phyloP scores from a whole-genome alignment of 2,888 invertebrate species.

The Cerceris rybyensis region DNA sequence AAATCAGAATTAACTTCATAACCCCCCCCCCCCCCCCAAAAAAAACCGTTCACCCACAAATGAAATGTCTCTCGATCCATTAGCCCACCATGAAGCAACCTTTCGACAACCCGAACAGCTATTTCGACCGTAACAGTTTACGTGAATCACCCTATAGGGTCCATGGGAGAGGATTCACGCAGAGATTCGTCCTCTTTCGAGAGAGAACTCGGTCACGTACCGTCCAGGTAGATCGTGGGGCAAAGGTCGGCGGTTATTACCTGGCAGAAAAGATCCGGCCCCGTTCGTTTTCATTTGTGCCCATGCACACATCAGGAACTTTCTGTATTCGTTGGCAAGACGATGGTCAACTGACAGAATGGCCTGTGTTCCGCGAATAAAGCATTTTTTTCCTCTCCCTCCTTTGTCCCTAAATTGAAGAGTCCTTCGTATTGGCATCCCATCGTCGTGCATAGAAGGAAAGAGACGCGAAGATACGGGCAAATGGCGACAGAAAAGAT shows the following conservation, averaged over 20 bases:
- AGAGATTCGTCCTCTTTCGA: conserved; percentile 37
- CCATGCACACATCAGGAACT: conserved; percentile 8
- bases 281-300: conserved; percentile 49
- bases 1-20: too few species aligned
- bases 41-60: too few species aligned
- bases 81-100: not conserved
- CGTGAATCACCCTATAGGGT: not conserved
- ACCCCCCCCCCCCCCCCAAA: too few species aligned
- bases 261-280: conserved; percentile 40
- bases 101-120: too few species aligned
- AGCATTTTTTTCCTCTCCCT: conserved; percentile 22
- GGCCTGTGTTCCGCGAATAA: not conserved
- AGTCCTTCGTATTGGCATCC: conserved; percentile 10
- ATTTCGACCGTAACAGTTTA: too few species aligned
- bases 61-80: not conserved
- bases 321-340: conserved; percentile 36
- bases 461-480: not conserved
- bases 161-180: conserved; percentile 23
- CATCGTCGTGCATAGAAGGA: not conserved
- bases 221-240: conserved; percentile 42
- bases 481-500: conserved; percentile 18
- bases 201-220: conserved; percentile 45
- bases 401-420: conserved; percentile 53
- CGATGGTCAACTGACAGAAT: conserved; percentile 20
- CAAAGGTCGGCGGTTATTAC: conserved; percentile 56